Conservation (phyloP, 2,113 vertebrate genomes). For the Chionodraco myersi region DNA sequence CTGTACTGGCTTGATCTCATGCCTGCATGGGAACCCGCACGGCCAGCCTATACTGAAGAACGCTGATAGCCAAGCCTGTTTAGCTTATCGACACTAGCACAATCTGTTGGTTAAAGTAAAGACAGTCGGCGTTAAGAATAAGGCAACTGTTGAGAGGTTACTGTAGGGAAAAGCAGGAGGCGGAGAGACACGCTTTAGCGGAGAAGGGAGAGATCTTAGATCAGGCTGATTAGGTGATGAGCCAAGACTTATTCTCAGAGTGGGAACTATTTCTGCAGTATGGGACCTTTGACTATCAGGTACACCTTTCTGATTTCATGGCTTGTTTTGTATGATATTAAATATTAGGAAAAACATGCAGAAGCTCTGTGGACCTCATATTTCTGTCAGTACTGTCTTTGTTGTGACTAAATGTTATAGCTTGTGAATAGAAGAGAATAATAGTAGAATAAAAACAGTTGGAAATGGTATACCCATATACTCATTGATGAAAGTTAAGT, state of each 20-base stretch:
- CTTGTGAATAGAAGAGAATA: background rate
- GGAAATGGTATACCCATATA: background rate
- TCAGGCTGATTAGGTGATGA: constrained; percentile 42
- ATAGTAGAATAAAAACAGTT: background rate
- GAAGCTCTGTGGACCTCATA: background rate
- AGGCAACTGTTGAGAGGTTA: constrained; percentile 1
- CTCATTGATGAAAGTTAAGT: background rate
- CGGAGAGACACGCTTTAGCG: constrained; percentile 6
- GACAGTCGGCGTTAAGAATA: constrained; percentile 1
- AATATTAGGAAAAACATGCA: background rate
- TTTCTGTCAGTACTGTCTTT: background rate
- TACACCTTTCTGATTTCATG: constrained; percentile 38
- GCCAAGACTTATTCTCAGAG: constrained; percentile 54
- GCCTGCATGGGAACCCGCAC: constrained; percentile 42
- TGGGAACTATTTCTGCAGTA: constrained; percentile 49
- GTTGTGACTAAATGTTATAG: background rate
- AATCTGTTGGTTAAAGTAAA: constrained; percentile 19
- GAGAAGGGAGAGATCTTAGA: constrained; percentile 11
- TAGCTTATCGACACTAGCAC: background rate
- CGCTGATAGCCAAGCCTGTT: background rate
- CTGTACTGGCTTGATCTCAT: constrained; percentile 68
- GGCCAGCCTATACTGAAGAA: background rate
- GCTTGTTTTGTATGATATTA: background rate
- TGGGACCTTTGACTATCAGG: constrained; percentile 59
- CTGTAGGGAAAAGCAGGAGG: background rate